Evolutionary conservation across 64 coral and sea anemone genomes (phyloP).

Genomic region (Dendronephthya gigantea): DNA sequence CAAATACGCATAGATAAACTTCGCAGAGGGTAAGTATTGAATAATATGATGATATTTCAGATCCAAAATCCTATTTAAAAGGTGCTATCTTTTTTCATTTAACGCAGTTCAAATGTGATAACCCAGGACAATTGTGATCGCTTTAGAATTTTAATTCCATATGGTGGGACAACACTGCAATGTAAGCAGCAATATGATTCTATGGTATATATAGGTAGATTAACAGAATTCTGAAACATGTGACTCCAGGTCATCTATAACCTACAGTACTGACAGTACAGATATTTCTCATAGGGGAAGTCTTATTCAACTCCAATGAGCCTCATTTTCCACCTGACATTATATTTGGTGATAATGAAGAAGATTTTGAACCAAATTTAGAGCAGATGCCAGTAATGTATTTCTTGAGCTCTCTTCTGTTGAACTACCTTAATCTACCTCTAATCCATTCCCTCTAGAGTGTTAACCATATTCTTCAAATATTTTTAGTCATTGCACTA

Average conservation of each 20-base stretch:
- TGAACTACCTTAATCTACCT: no score
- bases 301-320: background rate
- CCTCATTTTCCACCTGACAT: background rate
- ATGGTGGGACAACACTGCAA: background rate
- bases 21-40: background rate
- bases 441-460: no score
- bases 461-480: background rate
- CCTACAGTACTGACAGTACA: no score
- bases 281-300: no score
- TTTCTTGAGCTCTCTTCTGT: no score
- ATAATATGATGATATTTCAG: no score
- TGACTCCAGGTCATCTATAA: no score
- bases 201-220: no score
- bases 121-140: background rate
- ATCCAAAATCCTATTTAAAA: no score
- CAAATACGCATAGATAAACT: background rate
- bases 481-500: background rate
- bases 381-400: background rate
- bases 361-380: constrained; percentile 15
- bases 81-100: background rate
- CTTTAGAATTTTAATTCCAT: background rate
- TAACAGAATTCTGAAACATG: no score
- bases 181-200: background rate
- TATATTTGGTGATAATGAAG: background rate
- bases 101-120: background rate